phyloP scores from a whole-genome alignment of 2,888 invertebrate genomes.

The Amphimallon solstitiale region DNA sequence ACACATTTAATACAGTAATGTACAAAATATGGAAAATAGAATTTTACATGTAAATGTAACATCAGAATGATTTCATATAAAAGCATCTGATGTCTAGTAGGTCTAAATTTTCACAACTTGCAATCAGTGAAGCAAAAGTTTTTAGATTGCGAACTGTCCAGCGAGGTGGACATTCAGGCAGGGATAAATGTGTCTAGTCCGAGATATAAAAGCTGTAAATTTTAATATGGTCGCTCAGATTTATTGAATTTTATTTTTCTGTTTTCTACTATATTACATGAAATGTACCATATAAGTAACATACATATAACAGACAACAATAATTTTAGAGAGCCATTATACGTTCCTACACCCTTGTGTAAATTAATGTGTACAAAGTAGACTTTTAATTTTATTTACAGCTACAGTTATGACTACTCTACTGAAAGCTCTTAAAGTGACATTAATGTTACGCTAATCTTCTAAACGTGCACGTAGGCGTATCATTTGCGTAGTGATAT shows the following conservation, averaged over 20 bases:
- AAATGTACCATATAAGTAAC: too few relatives aligned
- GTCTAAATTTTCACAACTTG: conserved; percentile 50
- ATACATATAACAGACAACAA: too few relatives aligned
- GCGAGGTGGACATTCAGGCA: conserved; percentile 45
- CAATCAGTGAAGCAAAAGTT: conserved; percentile 47
- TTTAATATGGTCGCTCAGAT: conserved; percentile 36
- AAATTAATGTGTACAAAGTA: too few relatives aligned
- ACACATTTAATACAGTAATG: too few relatives aligned
- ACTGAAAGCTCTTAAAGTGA: too few relatives aligned
- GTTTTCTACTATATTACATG: neutral
- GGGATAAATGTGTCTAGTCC: conserved; percentile 49
- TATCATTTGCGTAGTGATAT: too few relatives aligned
- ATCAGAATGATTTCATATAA: neutral
- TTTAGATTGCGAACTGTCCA: conserved; percentile 43
- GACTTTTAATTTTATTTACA: too few relatives aligned
- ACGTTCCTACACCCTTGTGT: too few relatives aligned
- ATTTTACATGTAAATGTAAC: conserved; percentile 27
- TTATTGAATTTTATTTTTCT: conserved; percentile 29
- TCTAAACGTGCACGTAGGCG: too few relatives aligned
- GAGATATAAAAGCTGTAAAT: conserved; percentile 43
- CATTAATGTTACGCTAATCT: too few relatives aligned
- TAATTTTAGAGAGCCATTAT: too few relatives aligned
- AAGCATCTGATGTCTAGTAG: conserved; percentile 8
- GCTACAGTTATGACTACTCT: too few relatives aligned
- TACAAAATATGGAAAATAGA: conserved; percentile 42